A percentile compares a stretch with the other conserved stretches of the same genome.
These are phyloP conservation scores for Ptychodera flava DNA, from an alignment of 35 echinoderm and acorn worm genomes.

Conservation along the genomic window DNA sequence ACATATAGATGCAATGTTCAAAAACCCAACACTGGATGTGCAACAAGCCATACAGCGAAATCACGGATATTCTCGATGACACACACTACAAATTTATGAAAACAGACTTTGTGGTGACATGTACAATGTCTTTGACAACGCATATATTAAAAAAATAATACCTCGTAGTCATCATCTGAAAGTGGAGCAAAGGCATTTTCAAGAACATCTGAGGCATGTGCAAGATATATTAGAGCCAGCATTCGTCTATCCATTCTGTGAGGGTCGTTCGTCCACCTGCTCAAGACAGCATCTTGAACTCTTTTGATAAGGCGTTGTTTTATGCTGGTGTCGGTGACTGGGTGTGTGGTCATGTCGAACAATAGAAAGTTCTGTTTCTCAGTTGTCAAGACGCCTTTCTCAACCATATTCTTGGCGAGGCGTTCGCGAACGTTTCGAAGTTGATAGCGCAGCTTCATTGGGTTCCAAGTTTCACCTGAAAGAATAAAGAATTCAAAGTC, in stretches of 20 bases:
- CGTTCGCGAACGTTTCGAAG: slow-evolving; percentile 92
- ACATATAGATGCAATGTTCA: too few species aligned
- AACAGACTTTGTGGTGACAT: too few species aligned
- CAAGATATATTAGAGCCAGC: slow-evolving; percentile 83
- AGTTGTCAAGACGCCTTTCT: slow-evolving; percentile 95
- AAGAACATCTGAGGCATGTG: slow-evolving; percentile 96
- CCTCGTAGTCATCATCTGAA: slow-evolving; percentile 99
- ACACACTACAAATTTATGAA: too few species aligned
- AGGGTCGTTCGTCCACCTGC: slow-evolving; percentile 91
- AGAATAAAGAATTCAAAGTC: neutral
- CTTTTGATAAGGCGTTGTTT: slow-evolving; percentile 86
- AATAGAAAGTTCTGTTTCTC: slow-evolving; percentile 98
- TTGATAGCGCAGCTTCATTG: slow-evolving; percentile 90
- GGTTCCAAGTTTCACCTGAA: slow-evolving; percentile 98
- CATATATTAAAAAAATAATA: too few species aligned
- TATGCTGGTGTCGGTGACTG: slow-evolving; percentile 60
- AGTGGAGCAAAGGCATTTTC: slow-evolving; percentile 99
- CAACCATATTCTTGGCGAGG: slow-evolving; percentile 93
- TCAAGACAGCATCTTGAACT: slow-evolving; percentile 89
- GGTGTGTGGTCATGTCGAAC: slow-evolving; percentile 98
- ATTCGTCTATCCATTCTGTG: slow-evolving; percentile 76
- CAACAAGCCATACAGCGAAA: too few species aligned
- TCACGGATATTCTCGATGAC: too few species aligned
- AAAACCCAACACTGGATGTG: too few species aligned
- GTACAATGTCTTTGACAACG: too few species aligned